Conservation (phyloP, 1,140 invertebrate species). For the Leptinotarsa undecemlineata region DNA sequence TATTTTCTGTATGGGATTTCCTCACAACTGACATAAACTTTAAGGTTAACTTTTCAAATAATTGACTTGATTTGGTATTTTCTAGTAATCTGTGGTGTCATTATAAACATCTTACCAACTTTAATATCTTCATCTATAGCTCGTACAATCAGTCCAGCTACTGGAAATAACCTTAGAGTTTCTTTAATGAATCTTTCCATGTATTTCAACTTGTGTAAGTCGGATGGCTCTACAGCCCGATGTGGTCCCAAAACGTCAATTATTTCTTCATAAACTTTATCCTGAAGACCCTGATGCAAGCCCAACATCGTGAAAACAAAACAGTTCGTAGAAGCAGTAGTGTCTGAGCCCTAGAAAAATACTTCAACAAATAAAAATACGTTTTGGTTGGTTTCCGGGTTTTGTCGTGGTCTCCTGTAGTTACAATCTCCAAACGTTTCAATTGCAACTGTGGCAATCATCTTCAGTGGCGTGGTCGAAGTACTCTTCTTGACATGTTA, state of each 20-base stretch:
- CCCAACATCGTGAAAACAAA: constrained; percentile 44
- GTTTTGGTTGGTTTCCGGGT: neutral
- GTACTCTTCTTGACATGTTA: too few relatives aligned
- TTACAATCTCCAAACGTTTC: too few relatives aligned
- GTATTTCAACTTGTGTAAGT: constrained; percentile 64
- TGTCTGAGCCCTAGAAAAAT: constrained; percentile 40
- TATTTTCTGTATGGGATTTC: too few relatives aligned
- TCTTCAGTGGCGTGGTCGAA: too few relatives aligned
- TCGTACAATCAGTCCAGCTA: constrained; percentile 62
- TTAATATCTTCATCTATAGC: constrained; percentile 54
- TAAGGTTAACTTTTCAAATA: too few relatives aligned
- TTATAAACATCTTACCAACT: constrained; percentile 29
- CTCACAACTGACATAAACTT: too few relatives aligned
- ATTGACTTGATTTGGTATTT: too few relatives aligned
- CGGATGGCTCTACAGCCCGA: constrained; percentile 55
- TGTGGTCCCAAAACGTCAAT: constrained; percentile 57
- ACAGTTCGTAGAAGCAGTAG: constrained; percentile 36
- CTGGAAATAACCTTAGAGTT: constrained; percentile 65
- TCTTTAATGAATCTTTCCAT: constrained; percentile 69
- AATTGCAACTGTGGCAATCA: too few relatives aligned
- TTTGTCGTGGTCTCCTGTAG: too few relatives aligned
- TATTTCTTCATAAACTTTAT: constrained; percentile 64
- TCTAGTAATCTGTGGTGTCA: too few relatives aligned
- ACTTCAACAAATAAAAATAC: neutral
- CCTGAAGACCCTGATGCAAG: constrained; percentile 47